Percentiles rank a stretch among this genome's conserved stretches.
phyloP scores from a whole-genome alignment of 2,888 invertebrate genomes.

The Rotaria macrura region DNA sequence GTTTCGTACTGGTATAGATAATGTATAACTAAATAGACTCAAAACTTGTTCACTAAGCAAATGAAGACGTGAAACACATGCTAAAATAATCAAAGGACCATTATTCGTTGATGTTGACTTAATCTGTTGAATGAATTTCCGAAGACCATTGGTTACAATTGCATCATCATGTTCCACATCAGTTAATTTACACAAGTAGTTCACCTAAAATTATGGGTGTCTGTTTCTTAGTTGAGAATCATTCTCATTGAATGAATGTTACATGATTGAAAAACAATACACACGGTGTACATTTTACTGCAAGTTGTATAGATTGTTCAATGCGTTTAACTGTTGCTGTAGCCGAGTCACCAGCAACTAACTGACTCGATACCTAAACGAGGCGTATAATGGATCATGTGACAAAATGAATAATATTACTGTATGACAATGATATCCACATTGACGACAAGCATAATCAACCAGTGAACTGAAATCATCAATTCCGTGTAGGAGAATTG shows the following conservation, averaged over 20 bases:
- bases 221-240: background rate
- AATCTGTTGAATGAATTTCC: background rate
- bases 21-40: background rate
- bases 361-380: constrained; percentile 18
- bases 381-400: background rate
- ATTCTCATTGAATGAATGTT: background rate
- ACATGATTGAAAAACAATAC: background rate
- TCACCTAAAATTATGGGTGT: background rate
- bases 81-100: background rate
- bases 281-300: background rate
- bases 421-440: constrained; percentile 16
- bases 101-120: background rate
- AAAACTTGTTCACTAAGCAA: background rate
- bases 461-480: background rate
- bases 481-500: background rate
- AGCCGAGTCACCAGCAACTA: background rate
- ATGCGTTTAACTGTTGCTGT: constrained; percentile 5
- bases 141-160: background rate
- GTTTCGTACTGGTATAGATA: background rate
- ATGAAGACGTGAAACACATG: background rate
- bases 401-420: background rate
- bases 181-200: constrained; percentile 11
- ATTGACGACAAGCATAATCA: background rate
- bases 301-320: background rate
- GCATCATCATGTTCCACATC: constrained; percentile 13